Conservation (phyloP, 2,797 vertebrate genomes). For the Vespertilio murinus region DNA sequence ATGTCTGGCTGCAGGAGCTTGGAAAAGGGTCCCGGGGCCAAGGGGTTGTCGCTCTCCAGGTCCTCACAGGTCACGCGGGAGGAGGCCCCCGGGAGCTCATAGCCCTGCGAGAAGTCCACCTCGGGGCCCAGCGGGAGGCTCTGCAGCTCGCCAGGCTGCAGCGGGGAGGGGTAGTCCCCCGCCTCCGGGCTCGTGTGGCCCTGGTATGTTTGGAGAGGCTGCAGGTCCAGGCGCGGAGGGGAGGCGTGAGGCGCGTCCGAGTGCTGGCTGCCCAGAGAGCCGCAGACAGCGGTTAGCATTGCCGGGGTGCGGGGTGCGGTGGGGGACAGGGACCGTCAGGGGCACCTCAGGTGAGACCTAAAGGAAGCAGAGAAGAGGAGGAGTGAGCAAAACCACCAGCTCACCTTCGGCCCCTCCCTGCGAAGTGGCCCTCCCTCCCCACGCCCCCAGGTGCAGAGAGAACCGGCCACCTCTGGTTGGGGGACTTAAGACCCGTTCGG, state of each 20-base stretch:
- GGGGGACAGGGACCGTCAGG: constrained; percentile 67
- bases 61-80: constrained; percentile 82
- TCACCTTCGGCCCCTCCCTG: background rate
- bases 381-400: constrained; percentile 54
- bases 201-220: constrained; percentile 85
- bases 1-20: constrained; percentile 88
- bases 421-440: background rate
- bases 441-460: background rate
- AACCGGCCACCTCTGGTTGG: constrained; percentile 47
- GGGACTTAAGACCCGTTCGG: background rate
- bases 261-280: constrained; percentile 86
- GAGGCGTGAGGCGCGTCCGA: constrained; percentile 84
- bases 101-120: constrained; percentile 78
- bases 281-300: constrained; percentile 88
- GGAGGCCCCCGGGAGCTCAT: constrained; percentile 81
- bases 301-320: constrained; percentile 76
- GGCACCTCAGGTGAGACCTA: constrained; percentile 79
- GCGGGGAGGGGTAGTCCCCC: constrained; percentile 80
- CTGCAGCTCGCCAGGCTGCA: constrained; percentile 81
- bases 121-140: constrained; percentile 83
- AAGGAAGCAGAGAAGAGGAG: constrained; percentile 67
- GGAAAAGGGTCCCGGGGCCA: constrained; percentile 81
- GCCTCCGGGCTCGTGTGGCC: constrained; percentile 80
- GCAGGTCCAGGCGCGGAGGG: constrained; percentile 83
- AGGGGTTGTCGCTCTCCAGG: constrained; percentile 81